Conservation (phyloP, 2,888 invertebrate genomes). For the Crocallis elinguaria region DNA sequence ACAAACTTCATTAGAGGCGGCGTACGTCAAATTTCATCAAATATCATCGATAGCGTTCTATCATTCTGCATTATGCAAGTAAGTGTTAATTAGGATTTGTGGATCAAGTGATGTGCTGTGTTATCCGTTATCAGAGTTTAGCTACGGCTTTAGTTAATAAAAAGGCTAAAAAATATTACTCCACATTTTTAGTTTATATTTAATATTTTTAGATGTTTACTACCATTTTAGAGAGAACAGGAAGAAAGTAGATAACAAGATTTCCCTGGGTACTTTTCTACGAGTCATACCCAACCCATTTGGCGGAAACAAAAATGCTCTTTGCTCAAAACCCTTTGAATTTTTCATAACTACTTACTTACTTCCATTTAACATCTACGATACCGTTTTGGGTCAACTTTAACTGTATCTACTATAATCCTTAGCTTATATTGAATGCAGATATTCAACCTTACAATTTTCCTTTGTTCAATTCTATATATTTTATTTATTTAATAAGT, state of each 20-base stretch:
- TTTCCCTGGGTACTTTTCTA: slow-evolving; percentile 18
- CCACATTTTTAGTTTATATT: too few relatives aligned
- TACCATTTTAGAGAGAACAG: too few relatives aligned
- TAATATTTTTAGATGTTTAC: too few relatives aligned
- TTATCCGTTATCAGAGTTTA: background rate
- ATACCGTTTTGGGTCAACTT: slow-evolving; percentile 23
- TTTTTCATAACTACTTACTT: slow-evolving; percentile 30
- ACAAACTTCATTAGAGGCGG: slow-evolving; percentile 31
- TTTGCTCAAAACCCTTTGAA: slow-evolving; percentile 30
- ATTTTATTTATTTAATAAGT: too few relatives aligned
- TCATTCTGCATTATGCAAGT: slow-evolving; percentile 1
- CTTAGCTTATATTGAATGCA: slow-evolving; percentile 12
- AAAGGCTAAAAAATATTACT: too few relatives aligned
- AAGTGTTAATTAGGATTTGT: slow-evolving; percentile 22
- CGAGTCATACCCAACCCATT: slow-evolving; percentile 54
- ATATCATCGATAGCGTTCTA: slow-evolving; percentile 4
- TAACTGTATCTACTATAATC: slow-evolving; percentile 29
- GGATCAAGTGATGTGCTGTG: slow-evolving; percentile 8
- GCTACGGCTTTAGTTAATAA: too few relatives aligned
- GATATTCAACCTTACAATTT: slow-evolving; percentile 36
- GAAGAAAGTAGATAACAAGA: slow-evolving; percentile 9
- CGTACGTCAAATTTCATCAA: slow-evolving; percentile 15
- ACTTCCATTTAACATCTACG: slow-evolving; percentile 28
- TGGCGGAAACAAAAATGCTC: slow-evolving; percentile 24
- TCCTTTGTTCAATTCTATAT: slow-evolving; percentile 47